Conservation (phyloP, 2,888 invertebrate species). For the Cyrtodaria siliqua region DNA sequence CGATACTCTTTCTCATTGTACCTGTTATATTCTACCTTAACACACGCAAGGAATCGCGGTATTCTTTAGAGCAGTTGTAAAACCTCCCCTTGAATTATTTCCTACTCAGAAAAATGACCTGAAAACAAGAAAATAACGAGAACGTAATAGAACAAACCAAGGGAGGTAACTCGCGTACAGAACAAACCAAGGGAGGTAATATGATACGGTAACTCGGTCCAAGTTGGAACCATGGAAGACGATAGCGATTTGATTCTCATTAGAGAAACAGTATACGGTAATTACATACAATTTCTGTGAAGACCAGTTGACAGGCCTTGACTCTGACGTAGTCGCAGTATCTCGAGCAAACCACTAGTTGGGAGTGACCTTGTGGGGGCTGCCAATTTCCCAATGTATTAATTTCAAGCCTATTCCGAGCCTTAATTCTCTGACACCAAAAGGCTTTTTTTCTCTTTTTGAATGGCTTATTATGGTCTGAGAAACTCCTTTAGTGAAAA, state of each 20-base stretch:
- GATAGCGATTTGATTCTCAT: conserved; percentile 27
- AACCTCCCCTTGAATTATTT: background rate
- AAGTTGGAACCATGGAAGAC: background rate
- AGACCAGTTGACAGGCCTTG: no score
- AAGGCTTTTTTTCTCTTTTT: no score
- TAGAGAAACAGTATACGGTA: conserved; percentile 67
- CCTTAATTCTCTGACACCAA: no score
- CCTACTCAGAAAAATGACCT: background rate
- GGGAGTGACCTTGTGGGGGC: no score
- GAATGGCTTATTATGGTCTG: no score
- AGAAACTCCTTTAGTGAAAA: no score
- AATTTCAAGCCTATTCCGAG: no score
- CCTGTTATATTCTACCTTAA: background rate
- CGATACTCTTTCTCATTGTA: no score
- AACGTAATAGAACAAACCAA: background rate
- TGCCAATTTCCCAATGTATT: no score
- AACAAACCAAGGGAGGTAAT: background rate
- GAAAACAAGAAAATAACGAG: background rate
- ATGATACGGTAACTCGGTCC: background rate
- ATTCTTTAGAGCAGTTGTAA: conserved; percentile 12
- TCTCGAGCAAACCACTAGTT: no score
- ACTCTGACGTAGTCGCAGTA: no score
- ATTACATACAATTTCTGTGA: no score
- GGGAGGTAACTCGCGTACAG: background rate
- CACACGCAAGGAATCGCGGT: conserved; percentile 27